Conservation (phyloP, 2,888 invertebrate species). For the Eupithecia exiguata region DNA sequence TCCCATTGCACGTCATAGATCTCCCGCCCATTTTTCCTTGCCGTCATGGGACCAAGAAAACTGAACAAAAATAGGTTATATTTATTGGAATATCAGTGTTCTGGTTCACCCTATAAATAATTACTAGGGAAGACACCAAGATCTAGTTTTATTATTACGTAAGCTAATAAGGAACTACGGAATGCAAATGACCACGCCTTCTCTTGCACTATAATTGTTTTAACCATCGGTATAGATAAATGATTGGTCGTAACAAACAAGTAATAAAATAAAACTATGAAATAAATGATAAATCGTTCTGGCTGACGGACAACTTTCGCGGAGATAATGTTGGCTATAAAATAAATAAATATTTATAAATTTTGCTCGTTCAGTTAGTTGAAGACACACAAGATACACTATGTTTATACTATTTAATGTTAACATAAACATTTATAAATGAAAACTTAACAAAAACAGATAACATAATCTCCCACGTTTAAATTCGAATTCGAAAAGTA, state of each 20-base stretch:
- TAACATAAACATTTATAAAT: too few species aligned
- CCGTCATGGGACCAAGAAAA: background rate
- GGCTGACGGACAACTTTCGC: constrained; percentile 13
- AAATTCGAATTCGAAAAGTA: too few species aligned
- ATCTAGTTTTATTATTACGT: constrained; percentile 36
- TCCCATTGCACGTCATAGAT: too few species aligned
- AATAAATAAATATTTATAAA: background rate
- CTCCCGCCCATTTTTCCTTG: background rate
- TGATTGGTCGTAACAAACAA: constrained; percentile 20
- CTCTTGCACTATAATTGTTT: constrained; percentile 34
- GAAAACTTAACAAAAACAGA: too few species aligned
- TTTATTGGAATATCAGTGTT: background rate
- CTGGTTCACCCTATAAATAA: constrained; percentile 36
- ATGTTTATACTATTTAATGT: too few species aligned
- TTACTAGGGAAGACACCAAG: constrained; percentile 62
- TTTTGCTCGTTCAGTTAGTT: background rate
- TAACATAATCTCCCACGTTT: too few species aligned
- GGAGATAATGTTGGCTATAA: background rate
- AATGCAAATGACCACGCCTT: constrained; percentile 46
- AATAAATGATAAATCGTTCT: constrained; percentile 7
- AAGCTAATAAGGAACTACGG: constrained; percentile 44
- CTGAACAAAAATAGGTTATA: background rate
- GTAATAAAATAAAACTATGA: constrained; percentile 15
- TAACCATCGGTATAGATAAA: constrained; percentile 27
- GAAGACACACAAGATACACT: too few species aligned